Base-by-base conservation (phyloP, 2,888 invertebrate genomes). In the Mimumesa dahlbomi region DNA sequence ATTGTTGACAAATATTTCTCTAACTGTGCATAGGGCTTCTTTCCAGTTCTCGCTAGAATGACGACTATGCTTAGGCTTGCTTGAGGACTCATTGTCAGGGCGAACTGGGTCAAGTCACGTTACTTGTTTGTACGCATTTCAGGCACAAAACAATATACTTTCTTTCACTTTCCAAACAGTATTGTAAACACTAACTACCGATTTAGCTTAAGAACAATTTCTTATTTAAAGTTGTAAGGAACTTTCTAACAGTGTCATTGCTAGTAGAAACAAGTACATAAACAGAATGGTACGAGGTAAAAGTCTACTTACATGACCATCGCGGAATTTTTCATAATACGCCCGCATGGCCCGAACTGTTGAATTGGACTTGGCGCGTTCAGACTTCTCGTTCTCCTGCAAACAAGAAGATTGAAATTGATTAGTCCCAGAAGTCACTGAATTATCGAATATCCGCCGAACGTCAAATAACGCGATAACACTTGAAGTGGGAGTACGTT, bases 281-380 rank as follows among this genome's bases (percentile, higher is more conserved):
- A 22, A 31, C 7, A n/a, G 16, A 29, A 36, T 6, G 5, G 13
- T n/a, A 38, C n/a, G 22, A 42, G 18, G n/a, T n/a, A 0, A 11
- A 9, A 1, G n/a, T 34, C 11, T 13, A 96, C 97, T 96, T 91
- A 97, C 98, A 98, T 96, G 89, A 97, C 96, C 95, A 97, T 96
- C 34, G 96, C 96, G 11, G 97, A 96, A 91, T 96, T 97, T 91
- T 97, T 98, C 96, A 97, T 96, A 89, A 98, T 97, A 82, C 97
- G 95, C 84, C 98, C 98, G 92, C 98, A 98, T 93, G 98, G 98
- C 92, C 98, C 98, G 91, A 98, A 98, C 88, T 97, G 97, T 90
- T 97, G 97, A 83, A 97, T 95, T 0, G 98, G 98, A 76, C 96
- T 97, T 7, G 98, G 98, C 14, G 98, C 98, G 92, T 98, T 98